These are phyloP conservation scores for Erpornis zantholeuca DNA, from an alignment of 2,113 vertebrate species.

Conservation along the genomic window DNA sequence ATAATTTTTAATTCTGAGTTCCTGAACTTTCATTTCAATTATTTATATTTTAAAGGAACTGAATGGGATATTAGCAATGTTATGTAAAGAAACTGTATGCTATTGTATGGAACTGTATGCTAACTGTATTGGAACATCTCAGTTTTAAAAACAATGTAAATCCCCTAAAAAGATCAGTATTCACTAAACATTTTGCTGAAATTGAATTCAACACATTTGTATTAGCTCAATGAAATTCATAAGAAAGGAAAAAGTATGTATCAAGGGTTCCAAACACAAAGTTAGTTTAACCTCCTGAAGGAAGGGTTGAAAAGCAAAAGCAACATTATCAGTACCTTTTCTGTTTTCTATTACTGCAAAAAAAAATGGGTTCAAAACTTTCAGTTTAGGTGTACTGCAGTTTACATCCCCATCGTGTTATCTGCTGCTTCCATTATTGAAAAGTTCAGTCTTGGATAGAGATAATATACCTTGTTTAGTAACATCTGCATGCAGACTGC, in stretches of 20 bases:
- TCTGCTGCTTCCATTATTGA: not conserved
- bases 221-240: not conserved
- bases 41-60: not conserved
- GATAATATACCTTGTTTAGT: not conserved
- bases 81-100: not conserved
- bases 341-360: not conserved
- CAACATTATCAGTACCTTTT: not conserved
- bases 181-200: not conserved
- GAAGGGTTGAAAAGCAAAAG: not conserved
- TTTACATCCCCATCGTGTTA: not conserved
- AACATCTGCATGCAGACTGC: not conserved
- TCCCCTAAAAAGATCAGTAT: not conserved
- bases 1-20: not conserved
- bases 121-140: not conserved
- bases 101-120: not conserved
- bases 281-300: not conserved
- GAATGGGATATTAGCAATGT: not conserved
- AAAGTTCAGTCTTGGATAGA: not conserved
- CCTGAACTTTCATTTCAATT: not conserved
- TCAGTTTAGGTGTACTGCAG: not conserved
- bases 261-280: not conserved
- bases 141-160: not conserved
- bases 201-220: not conserved
- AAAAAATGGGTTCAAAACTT: not conserved
- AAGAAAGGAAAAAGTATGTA: not conserved